Evolutionary conservation across 2,113 vertebrate species (phyloP).

Genomic region (Phaethon lepturus): DNA sequence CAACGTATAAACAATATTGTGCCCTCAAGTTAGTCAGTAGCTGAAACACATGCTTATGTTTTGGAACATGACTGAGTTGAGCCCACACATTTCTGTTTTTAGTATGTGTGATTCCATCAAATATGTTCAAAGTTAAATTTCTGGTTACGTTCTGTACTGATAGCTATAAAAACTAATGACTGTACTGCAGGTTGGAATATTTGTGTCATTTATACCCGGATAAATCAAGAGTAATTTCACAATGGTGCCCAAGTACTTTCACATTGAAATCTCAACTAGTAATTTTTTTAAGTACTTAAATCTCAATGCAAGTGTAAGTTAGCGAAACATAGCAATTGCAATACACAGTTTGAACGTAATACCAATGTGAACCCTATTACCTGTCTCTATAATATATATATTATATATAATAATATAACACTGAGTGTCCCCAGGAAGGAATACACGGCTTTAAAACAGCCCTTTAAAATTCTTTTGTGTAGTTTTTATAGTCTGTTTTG

Average conservation of each 20-base stretch:
- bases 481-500: neutral
- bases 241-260: neutral
- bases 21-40: conserved; percentile 11
- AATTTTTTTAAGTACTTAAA: neutral
- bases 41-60: conserved; percentile 25
- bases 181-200: neutral
- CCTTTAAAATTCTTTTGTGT: neutral
- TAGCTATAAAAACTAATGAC: neutral
- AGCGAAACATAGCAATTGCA: neutral
- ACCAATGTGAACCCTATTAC: fast-evolving
- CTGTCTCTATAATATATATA: neutral
- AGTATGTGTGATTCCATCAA: conserved; percentile 10
- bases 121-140: neutral
- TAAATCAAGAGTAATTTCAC: neutral
- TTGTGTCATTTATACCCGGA: neutral
- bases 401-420: too few relatives aligned
- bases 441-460: neutral
- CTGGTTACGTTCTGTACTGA: neutral
- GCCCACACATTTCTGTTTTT: conserved; percentile 49
- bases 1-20: neutral
- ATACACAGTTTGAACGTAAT: neutral
- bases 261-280: neutral
- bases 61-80: neutral
- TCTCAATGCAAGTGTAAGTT: fast-evolving
- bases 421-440: neutral